Percentiles rank a stretch among this genome's conserved stretches.
These are phyloP conservation scores for Prosopocoilus inquinatus DNA, from an alignment of 2,888 invertebrate genomes.

Conservation along the genomic window DNA sequence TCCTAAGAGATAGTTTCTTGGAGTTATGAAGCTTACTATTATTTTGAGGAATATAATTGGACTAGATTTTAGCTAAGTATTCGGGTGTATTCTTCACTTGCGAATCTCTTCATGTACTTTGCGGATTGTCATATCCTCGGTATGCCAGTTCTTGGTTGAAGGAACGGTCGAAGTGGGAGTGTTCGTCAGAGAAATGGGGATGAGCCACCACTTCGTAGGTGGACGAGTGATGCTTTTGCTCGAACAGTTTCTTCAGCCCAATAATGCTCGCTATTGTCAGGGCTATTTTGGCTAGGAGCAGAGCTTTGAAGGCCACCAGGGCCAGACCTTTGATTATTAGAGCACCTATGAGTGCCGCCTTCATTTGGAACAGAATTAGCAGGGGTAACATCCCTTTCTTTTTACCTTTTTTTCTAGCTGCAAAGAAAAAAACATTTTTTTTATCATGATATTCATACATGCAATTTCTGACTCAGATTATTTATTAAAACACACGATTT, in stretches of 20 bases:
- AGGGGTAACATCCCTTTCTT: slow-evolving; percentile 74
- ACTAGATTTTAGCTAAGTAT: too few relatives aligned
- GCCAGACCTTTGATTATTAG: slow-evolving; percentile 75
- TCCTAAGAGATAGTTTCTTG: too few relatives aligned
- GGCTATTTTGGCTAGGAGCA: slow-evolving; percentile 80
- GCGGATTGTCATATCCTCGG: slow-evolving; percentile 23
- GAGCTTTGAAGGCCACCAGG: slow-evolving; percentile 79
- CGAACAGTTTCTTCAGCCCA: slow-evolving; percentile 70
- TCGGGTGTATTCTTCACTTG: too few relatives aligned
- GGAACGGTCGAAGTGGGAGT: slow-evolving; percentile 66
- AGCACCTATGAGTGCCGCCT: slow-evolving; percentile 75
- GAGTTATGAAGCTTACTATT: too few relatives aligned
- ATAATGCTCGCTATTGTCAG: slow-evolving; percentile 73
- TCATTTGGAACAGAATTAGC: slow-evolving; percentile 74
- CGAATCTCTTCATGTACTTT: too few relatives aligned
- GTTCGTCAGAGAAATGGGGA: slow-evolving; percentile 55
- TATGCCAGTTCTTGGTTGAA: slow-evolving; percentile 68
- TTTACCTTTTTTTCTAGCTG: slow-evolving; percentile 71
- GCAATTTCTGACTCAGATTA: too few relatives aligned
- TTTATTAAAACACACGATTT: too few relatives aligned
- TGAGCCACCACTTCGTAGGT: slow-evolving; percentile 71
- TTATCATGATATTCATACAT: background rate
- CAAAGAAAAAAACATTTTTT: slow-evolving; percentile 1
- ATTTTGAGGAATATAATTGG: too few relatives aligned
- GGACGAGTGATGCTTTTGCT: slow-evolving; percentile 65